Conservation (phyloP, 2,113 vertebrate genomes). For the Pseudois nayaur region DNA sequence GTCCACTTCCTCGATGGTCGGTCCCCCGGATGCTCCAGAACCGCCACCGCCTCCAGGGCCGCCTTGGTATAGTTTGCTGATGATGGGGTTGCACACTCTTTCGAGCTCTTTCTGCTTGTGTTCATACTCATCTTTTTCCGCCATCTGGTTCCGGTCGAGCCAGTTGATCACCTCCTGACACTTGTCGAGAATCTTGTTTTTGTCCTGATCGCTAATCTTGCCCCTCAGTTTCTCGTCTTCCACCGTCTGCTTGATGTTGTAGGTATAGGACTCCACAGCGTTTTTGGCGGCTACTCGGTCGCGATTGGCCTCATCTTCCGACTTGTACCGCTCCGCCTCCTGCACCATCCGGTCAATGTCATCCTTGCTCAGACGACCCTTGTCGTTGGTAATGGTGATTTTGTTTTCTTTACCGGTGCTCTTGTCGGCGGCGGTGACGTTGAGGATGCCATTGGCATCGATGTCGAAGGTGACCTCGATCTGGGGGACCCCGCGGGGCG, state of each 20-base stretch:
- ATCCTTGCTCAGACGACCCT: conserved; percentile 87
- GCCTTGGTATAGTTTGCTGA: conserved; percentile 87
- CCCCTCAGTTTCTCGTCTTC: conserved; percentile 87
- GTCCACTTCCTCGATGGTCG: conserved; percentile 88
- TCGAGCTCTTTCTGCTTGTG: conserved; percentile 89
- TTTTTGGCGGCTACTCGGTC: conserved; percentile 85
- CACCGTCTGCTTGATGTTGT: conserved; percentile 85
- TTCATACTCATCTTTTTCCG: conserved; percentile 87
- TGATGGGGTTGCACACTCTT: conserved; percentile 86
- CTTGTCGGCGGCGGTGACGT: conserved; percentile 85
- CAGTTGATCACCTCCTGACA: conserved; percentile 84
- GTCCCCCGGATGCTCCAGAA: conserved; percentile 75
- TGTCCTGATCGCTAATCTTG: conserved; percentile 87
- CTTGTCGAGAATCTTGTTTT: conserved; percentile 84
- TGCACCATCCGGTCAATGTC: conserved; percentile 89
- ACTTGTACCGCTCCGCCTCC: conserved; percentile 87
- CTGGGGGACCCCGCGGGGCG: conserved; percentile 86
- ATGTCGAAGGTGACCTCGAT: conserved; percentile 89
- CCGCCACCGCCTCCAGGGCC: conserved; percentile 73
- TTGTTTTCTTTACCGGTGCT: conserved; percentile 88
- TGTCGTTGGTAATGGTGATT: conserved; percentile 89
- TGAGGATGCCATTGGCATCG: conserved; percentile 87
- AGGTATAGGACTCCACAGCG: conserved; percentile 84
- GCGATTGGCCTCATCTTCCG: conserved; percentile 84
- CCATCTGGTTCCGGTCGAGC: conserved; percentile 88